Percentiles rank a stretch among this genome's conserved stretches.
Evolutionary conservation across 2,113 vertebrate genomes (phyloP).

Genomic region (Falco punctatus): DNA sequence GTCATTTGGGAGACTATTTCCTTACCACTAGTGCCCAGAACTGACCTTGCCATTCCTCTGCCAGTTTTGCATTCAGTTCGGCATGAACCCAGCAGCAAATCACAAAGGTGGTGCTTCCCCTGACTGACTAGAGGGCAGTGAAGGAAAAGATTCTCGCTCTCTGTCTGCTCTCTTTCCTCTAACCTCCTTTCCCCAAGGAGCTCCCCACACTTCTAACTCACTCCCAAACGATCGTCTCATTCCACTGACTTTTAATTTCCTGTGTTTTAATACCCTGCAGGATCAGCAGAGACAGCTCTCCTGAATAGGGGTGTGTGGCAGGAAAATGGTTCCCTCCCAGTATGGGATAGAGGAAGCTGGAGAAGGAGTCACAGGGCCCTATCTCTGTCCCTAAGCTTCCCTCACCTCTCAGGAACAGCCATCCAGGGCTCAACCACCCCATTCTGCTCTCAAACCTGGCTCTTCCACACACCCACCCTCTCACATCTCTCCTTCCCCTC

Average conservation of each 20-base stretch:
- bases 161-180: not conserved
- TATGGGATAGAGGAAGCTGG: not conserved
- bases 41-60: not conserved
- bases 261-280: not conserved
- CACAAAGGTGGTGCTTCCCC: not conserved
- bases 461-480: not conserved
- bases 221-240: not conserved
- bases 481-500: not conserved
- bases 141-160: not conserved
- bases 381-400: not conserved
- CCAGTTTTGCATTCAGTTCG: not conserved
- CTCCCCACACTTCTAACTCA: not conserved
- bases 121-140: not conserved
- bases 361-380: not conserved
- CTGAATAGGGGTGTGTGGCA: not conserved
- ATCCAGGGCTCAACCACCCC: not conserved
- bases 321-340: not conserved
- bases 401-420: not conserved
- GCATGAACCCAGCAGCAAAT: not conserved
- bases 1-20: not conserved
- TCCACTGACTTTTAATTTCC: not conserved
- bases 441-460: rapidly evolving
- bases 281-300: not conserved
- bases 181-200: not conserved
- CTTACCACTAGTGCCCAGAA: not conserved